phyloP scores from a whole-genome alignment of 2,888 invertebrate species.

The Rhimphoctona megacephalus region DNA sequence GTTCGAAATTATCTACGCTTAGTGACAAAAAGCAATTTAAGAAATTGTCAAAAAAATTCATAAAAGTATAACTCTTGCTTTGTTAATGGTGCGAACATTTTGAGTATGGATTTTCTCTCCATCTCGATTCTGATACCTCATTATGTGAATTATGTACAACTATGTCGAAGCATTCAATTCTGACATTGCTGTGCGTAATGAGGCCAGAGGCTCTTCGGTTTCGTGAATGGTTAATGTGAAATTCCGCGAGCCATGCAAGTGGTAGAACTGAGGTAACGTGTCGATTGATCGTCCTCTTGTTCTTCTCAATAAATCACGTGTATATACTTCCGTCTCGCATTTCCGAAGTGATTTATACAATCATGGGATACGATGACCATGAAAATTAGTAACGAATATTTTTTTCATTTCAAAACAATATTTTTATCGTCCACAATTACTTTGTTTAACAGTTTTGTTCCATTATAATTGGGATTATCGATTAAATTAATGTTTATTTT shows the following conservation, averaged over 20 bases:
- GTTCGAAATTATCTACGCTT: no score
- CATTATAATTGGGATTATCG: neutral
- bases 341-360: neutral
- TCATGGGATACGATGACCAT: neutral
- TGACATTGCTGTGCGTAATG: slow-evolving; percentile 35
- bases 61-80: neutral
- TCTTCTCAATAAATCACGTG: slow-evolving; percentile 20
- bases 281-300: slow-evolving; percentile 15
- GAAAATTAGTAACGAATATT: no score
- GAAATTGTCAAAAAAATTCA: neutral
- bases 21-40: neutral
- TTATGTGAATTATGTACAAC: slow-evolving; percentile 60
- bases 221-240: slow-evolving; percentile 23
- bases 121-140: slow-evolving; percentile 14
- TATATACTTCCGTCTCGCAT: neutral
- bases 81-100: neutral
- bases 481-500: neutral
- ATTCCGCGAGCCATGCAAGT: slow-evolving; percentile 32
- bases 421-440: neutral
- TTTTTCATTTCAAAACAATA: neutral
- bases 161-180: slow-evolving; percentile 30
- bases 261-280: slow-evolving; percentile 12
- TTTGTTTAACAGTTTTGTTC: neutral
- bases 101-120: slow-evolving; percentile 28
- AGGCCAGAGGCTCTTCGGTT: slow-evolving; percentile 9